Conservation (phyloP, 92 coral and sea anemone species). For the Epizoanthus rinbou region DNA sequence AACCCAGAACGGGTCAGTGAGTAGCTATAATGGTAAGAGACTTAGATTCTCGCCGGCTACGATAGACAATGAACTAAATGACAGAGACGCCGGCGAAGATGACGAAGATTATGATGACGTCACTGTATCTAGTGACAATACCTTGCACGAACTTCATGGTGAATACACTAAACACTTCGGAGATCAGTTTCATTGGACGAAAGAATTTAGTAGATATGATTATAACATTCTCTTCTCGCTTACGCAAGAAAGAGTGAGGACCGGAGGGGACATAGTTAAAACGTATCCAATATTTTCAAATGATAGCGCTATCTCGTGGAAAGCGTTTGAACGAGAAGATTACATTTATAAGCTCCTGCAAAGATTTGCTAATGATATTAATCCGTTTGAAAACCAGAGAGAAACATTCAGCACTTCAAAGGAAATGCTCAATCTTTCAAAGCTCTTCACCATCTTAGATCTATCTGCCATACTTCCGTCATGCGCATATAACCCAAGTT, state of each 20-base stretch:
- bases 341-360: neutral
- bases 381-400: neutral
- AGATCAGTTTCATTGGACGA: neutral
- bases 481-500: slow-evolving; percentile 59
- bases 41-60: slow-evolving; percentile 17
- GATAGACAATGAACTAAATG: slow-evolving; percentile 31
- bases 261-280: neutral
- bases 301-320: neutral
- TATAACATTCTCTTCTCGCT: slow-evolving; percentile 24
- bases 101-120: slow-evolving; percentile 57
- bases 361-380: neutral
- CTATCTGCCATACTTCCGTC: slow-evolving; percentile 47
- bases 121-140: neutral
- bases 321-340: neutral
- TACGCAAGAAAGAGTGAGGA: neutral
- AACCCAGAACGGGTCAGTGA: neutral
- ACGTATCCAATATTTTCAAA: neutral
- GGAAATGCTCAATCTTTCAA: neutral
- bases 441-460: slow-evolving; percentile 19
- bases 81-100: slow-evolving; percentile 52
- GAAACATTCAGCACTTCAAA: neutral
- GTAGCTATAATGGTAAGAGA: neutral
- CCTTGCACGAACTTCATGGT: neutral
- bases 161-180: slow-evolving; percentile 18
- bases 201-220: slow-evolving; percentile 7